Base-by-base conservation (phyloP, 2,113 vertebrate genomes). In the Pica pica region DNA sequence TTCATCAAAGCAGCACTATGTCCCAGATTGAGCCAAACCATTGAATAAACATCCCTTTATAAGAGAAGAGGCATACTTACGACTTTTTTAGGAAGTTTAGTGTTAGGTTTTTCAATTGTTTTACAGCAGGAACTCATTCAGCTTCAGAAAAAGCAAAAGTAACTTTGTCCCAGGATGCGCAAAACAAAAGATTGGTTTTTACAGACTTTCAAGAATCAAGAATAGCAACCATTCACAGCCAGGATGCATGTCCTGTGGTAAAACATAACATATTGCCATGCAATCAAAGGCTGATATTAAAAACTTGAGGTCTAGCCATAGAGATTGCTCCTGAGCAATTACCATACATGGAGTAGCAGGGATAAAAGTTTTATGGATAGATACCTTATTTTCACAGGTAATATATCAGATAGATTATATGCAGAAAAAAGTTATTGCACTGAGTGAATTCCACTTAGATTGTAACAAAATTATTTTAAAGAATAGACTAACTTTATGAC, bases 11-110 rank as follows among this genome's bases (percentile, higher is more conserved):
- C 98, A 99, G 74, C 98, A 99, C 98, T 98, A 98, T 71, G 98
- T 98, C 63, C 98, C 98, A 3, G 98, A 99, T 65, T 98, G 98
- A 35, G 98, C 98, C 84, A 99, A 97, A 6, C 98, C 98, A 49
- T 98, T 98, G 94, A 99, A 99, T 95, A 99, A 98, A 35, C 98
- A 98, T 8, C 98, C 98, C 98, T 98, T 99, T 98, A 99, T 98
- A 98, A 98, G 93, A 92, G 96, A 96, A 84, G 20, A 95, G 65
- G 37, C 16, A 79, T 2, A 35, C 42, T 33, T 19, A 44, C 5
- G 19, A 30, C 23, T 37, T 64, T 74, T 20, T n/a, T 26, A 74
- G 41, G 11, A 57, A 52, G 13, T 52, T 42, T 21, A 16, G 4
- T 39, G 30, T n/a, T 41, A 63, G 19, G 7, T 31, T 42, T 73